phyloP scores from a whole-genome alignment of 2,113 vertebrate species.

The Syngnathus scovelli region DNA sequence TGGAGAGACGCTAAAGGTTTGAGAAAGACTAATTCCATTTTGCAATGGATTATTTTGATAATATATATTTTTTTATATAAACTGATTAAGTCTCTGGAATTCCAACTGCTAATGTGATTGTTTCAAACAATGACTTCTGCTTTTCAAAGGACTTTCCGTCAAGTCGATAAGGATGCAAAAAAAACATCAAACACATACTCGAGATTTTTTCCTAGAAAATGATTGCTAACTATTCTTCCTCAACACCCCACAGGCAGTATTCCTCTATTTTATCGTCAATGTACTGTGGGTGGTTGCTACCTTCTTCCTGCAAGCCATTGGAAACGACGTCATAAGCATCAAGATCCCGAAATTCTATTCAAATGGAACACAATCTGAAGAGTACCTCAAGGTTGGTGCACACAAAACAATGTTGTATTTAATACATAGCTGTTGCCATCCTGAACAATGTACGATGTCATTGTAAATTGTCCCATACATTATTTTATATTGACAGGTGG shows the following conservation, averaged over 20 bases:
- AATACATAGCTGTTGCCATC: background rate
- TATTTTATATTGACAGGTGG: slow-evolving; percentile 55
- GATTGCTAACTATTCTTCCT: background rate
- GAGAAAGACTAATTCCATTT: background rate
- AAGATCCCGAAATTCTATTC: slow-evolving; percentile 64
- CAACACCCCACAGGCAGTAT: slow-evolving; percentile 64
- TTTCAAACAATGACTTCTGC: background rate
- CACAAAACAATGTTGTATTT: background rate
- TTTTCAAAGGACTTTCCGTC: background rate
- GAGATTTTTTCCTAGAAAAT: background rate
- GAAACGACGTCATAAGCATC: slow-evolving; percentile 68
- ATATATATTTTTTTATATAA: no score
- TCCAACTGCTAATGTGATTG: background rate
- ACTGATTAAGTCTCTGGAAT: background rate
- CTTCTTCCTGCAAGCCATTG: slow-evolving; percentile 75
- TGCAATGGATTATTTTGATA: background rate
- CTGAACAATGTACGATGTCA: background rate
- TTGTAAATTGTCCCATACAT: background rate
- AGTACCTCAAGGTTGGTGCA: slow-evolving; percentile 47
- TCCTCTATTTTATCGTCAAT: slow-evolving; percentile 78
- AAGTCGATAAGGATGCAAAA: background rate
- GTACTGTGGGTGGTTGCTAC: slow-evolving; percentile 78
- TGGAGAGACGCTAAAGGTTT: background rate
- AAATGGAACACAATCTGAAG: slow-evolving; percentile 42
- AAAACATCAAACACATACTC: background rate